These are phyloP conservation scores for Thereva unica DNA, from an alignment of 2,888 invertebrate species.

Conservation along the genomic window DNA sequence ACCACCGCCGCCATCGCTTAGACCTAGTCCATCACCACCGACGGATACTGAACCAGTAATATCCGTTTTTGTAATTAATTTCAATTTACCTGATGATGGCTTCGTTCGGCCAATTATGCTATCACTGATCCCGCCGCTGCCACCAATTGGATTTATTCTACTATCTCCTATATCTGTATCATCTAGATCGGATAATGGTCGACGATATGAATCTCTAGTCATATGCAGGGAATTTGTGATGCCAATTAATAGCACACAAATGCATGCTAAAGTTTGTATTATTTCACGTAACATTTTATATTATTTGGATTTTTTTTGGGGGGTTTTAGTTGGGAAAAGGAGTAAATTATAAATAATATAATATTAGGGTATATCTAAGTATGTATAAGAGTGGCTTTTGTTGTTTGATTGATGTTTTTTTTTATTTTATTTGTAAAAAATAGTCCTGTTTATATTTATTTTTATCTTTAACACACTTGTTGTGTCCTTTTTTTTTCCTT, in stretches of 20 bases:
- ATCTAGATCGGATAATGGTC: slow-evolving; percentile 39
- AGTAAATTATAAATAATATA: neutral
- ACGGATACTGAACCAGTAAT: neutral
- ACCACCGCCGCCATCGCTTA: neutral
- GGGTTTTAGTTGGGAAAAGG: neutral
- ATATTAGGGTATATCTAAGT: too few species aligned
- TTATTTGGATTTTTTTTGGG: slow-evolving; percentile 2
- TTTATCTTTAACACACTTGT: too few species aligned
- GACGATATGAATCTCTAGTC: slow-evolving; percentile 38
- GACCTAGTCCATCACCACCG: neutral
- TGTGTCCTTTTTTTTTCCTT: too few species aligned
- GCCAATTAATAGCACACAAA: slow-evolving; percentile 40
- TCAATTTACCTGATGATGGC: slow-evolving; percentile 7
- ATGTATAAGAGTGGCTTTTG: too few species aligned
- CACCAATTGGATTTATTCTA: slow-evolving; percentile 14
- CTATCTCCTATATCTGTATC: slow-evolving; percentile 33
- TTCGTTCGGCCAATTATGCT: slow-evolving; percentile 11
- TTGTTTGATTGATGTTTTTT: too few species aligned
- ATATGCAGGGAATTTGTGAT: slow-evolving; percentile 42
- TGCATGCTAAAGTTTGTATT: slow-evolving; percentile 40
- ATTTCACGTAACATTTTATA: slow-evolving; percentile 43
- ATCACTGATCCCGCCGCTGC: neutral
- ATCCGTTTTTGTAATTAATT: slow-evolving; percentile 1
- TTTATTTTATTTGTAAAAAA: too few species aligned
- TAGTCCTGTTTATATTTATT: too few species aligned